Evolutionary conservation across 2,113 vertebrate species (phyloP), one percentile per base, ranked within the genome.

Genomic region (Boleophthalmus pectinirostris): DNA sequence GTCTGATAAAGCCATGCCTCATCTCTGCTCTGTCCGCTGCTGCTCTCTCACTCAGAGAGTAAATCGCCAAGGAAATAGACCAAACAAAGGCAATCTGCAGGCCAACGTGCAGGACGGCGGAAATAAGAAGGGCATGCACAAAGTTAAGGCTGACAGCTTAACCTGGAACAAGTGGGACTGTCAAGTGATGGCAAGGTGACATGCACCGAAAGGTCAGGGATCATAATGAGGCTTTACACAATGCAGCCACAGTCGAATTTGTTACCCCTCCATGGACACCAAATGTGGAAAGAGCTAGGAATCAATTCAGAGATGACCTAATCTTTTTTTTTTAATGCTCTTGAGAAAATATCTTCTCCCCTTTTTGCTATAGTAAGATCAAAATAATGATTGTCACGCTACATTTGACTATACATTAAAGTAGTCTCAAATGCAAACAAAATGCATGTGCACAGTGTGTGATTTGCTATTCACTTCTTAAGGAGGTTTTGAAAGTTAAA

Each of bases 41-140:
- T 73, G 86, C 82, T 82, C 83, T 79, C 84, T 83, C 88, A 76
- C 87, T 90, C 88, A 23, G 73, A 85, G 82, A 90, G 82, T 82
- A 89, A 90, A 90, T 89, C 88, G 85, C 79, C 72, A 84, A 88
- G 88, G 86, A 90, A 91, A 91, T 88, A 88, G 87, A 89, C 87
- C 89, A 91, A 93, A 91, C 90, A 92, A 93, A 90, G 88, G 83
- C 87, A 89, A 90, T 90, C 84, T 90, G 83, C 81, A 63, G 83
- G 81, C 78, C 79, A 70, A 70, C n/a, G 70, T 9, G 21, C 79
- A 45, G 71, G 68, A 71, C 51, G 78, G 67, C 71, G 79, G 66
- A 87, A 87, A 89, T 83, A 80, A 90, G 82, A 80, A 72, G 79
- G 72, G 70, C 79, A 82, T 25, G 72, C 80, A 79, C 82, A 73